Base-by-base conservation (phyloP, 2,797 vertebrate species). In the Platyrinchus mystaceus region DNA sequence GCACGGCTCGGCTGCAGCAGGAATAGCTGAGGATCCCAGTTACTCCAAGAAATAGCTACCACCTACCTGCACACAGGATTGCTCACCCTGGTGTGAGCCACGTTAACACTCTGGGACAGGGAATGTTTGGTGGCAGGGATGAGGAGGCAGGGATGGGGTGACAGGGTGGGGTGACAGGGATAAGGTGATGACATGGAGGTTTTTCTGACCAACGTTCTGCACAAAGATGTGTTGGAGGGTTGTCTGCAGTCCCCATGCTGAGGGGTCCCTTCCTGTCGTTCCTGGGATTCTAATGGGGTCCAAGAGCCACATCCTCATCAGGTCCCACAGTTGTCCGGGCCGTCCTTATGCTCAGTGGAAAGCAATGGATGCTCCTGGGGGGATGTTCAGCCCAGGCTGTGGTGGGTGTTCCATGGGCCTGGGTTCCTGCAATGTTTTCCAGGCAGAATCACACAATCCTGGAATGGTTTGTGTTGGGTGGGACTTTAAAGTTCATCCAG, bases 11-110 rank as follows among this genome's bases (percentile, higher is more conserved):
- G 21, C 4, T 37, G 86, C 68, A 26, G 78, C 59, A 32, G 82
- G 92, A 94, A 87, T 28, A 95, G 86, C 52, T 6, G 14, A 94
- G 78, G 88, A 59, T 75, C 30, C 80, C 84, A 74, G 70, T 32
- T 19, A 1, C 15, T 12, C 37, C 10, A 1, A 34, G 75, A 69
- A 94, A 90, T 83, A 87, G 93, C 81, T 87, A 22, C 90, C 92
- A 53, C 94, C 92, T 62, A 94, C 88, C 77, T 23, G 64, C 80
- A 39, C 50, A 7, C 89, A 59, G 47, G 10, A 69, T 15, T 2
- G 46, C 73, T 59, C 58, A 2, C 74, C 90, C 92, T 9, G 73
- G 41, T 19, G 90, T 50, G 13, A 94, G 85, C 92, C 93, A 39
- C 36, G 3, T 22, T 84, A 49, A 9, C 46, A 0, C 74, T 6